Percentiles rank a stretch among this genome's conserved stretches.
phyloP scores from a whole-genome alignment of 2,797 vertebrate genomes.

The Gambusia yucatana region DNA sequence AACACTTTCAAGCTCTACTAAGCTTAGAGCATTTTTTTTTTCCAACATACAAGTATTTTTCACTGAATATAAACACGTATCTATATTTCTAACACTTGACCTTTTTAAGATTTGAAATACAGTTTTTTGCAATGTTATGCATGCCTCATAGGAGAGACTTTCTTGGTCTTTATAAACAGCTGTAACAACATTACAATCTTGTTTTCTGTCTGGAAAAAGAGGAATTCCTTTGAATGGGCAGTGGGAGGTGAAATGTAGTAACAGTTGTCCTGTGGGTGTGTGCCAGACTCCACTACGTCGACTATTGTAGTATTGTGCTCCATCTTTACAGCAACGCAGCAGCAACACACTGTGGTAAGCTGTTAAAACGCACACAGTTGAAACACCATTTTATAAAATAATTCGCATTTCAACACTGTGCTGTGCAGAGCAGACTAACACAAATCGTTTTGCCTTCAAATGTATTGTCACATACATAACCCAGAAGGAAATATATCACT shows the following conservation, averaged over 20 bases:
- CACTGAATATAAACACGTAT: too few species aligned
- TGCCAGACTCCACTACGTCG: conserved; percentile 41
- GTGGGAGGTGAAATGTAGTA: conserved; percentile 34
- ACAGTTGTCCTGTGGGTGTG: conserved; percentile 60
- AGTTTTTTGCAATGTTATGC: too few species aligned
- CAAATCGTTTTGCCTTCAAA: background rate
- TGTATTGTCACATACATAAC: background rate
- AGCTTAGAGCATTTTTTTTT: background rate
- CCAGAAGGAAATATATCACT: background rate
- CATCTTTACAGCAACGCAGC: conserved; percentile 22
- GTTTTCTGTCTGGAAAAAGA: background rate
- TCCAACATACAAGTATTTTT: background rate
- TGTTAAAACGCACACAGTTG: background rate
- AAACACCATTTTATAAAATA: background rate
- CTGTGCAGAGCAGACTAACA: background rate
- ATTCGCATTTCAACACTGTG: background rate
- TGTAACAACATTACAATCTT: background rate
- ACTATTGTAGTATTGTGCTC: conserved; percentile 43
- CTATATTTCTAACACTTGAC: background rate
- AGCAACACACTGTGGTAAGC: conserved; percentile 29
- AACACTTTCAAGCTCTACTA: background rate
- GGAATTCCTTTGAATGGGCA: conserved; percentile 24
- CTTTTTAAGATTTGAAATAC: background rate
- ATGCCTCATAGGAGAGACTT: background rate
- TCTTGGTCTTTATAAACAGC: background rate